These are phyloP conservation scores for Ornithorhynchus anatinus DNA, from an alignment of 2,113 vertebrate genomes.

Conservation along the genomic window DNA sequence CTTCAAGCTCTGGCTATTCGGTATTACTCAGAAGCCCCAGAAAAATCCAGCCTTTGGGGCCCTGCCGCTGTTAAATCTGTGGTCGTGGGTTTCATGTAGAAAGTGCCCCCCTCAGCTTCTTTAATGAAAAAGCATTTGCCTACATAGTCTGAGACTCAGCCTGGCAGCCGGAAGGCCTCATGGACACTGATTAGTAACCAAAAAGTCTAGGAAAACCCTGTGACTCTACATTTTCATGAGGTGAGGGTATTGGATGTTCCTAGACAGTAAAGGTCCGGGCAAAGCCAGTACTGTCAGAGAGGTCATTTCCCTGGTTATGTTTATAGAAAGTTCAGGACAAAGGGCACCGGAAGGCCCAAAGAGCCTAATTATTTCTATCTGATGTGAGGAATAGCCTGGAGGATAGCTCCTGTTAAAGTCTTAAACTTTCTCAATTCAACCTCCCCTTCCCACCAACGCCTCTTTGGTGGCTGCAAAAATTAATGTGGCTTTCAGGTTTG, in stretches of 20 bases:
- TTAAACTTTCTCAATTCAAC: neutral
- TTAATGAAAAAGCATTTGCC: fast-evolving
- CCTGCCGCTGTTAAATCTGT: fast-evolving
- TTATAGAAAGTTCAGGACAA: neutral
- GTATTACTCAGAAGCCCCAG: neutral
- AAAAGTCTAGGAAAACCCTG: neutral
- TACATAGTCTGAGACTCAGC: neutral
- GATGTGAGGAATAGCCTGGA: neutral
- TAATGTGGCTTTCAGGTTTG: fast-evolving
- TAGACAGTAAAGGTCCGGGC: neutral
- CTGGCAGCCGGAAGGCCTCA: fast-evolving
- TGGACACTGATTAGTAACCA: too few relatives aligned
- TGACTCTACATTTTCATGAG: neutral
- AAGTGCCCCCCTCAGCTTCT: too few relatives aligned
- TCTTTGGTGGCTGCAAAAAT: neutral
- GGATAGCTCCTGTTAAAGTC: slow-evolving; percentile 3
- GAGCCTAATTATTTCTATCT: slow-evolving; percentile 6
- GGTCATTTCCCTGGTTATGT: neutral
- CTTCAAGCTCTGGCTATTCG: too few relatives aligned
- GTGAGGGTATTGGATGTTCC: neutral
- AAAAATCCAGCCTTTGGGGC: neutral
- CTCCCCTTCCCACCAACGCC: fast-evolving
- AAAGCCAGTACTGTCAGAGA: neutral
- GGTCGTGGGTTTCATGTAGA: too few relatives aligned
- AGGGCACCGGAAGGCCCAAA: neutral